Evolutionary conservation across 2,888 invertebrate species (phyloP), one percentile per base, ranked within the genome.

Genomic region (Eueremaeus valkanovi): DNA sequence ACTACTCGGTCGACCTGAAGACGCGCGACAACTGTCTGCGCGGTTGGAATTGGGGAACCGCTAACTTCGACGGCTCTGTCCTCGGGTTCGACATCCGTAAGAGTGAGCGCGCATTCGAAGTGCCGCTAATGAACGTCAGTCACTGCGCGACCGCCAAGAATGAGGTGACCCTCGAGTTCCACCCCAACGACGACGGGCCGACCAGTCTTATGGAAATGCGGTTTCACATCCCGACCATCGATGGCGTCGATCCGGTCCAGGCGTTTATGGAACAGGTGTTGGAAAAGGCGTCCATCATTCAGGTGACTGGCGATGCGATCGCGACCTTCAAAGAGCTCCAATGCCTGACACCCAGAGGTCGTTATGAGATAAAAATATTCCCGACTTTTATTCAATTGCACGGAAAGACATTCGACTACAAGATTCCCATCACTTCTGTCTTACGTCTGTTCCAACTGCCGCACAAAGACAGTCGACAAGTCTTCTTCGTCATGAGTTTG

Each of bases 21-120:
- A 94, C 93, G 81, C 93, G 92, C 81, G 98, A 99, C 81, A 85
- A 95, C 73, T 92, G 95, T 78, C 86, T 97, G 0, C 96, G 95
- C 83, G 99, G 99, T 0, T 99, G 98, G 98, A 99, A 99, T 84
- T 99, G 98, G 95, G 99, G 99, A 36, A 92, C 92, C 0, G 94
- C 95, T 0, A 92, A 92, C 80, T 98, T 99, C 82, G 90, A 89
- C 80, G 98, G 86, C 85, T 29, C 74, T 29, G 73, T 76, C 11
- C 42, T 77, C 18, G 75, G 75, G 27, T 78, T 78, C 40, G 76
- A 78, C 55, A 58, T 73, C 18, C 66, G 77, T 24, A 77, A 77
- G 31, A 36, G 16, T 5, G 75, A 75, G 3, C 9, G 68, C 9
- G 93, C 93, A 0, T 98, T 99, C 86, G 99, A 99, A 85, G 91